Evolutionary conservation across 2,888 invertebrate species (phyloP).

Genomic region (Caenorhabditis drosophilae): DNA sequence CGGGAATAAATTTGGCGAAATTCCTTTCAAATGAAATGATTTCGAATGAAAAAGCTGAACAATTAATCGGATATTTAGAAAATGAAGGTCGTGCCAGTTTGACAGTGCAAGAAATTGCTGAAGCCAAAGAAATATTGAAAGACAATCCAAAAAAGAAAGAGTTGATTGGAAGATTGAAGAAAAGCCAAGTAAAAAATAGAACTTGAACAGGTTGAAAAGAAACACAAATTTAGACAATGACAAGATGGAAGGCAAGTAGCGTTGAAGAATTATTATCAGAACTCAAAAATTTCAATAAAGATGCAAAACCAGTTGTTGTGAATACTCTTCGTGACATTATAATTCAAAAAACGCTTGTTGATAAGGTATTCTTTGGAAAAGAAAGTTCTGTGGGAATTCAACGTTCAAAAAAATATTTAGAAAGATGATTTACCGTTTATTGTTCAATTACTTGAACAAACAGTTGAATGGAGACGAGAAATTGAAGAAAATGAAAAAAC

Average conservation of each 20-base stretch:
- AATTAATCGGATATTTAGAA: slow-evolving; percentile 15
- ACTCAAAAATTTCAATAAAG: slow-evolving; percentile 5
- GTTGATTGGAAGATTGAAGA: slow-evolving; percentile 19
- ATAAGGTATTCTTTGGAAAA: slow-evolving; percentile 5
- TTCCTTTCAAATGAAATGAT: slow-evolving; percentile 29
- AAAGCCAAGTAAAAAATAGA: slow-evolving; percentile 11
- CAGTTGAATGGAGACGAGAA: slow-evolving; percentile 23
- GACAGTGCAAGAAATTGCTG: slow-evolving; percentile 14
- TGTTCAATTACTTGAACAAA: slow-evolving; percentile 14
- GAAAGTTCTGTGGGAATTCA: no score
- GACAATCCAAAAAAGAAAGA: slow-evolving; percentile 12
- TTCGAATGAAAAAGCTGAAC: slow-evolving; percentile 4
- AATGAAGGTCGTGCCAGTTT: slow-evolving; percentile 14
- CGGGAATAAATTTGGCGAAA: slow-evolving; percentile 13
- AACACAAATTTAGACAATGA: slow-evolving; percentile 19
- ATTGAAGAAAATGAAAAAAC: neutral
- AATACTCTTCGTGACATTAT: slow-evolving; percentile 14
- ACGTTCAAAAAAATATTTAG: no score
- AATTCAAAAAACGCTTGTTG: slow-evolving; percentile 5
- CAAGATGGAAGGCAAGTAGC: slow-evolving; percentile 12
- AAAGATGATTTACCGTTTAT: slow-evolving; percentile 11
- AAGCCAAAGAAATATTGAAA: slow-evolving; percentile 8
- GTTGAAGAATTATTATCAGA: slow-evolving; percentile 18
- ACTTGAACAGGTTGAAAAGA: neutral
- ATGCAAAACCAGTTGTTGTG: slow-evolving; percentile 2